Percentiles rank a stretch among this genome's conserved stretches.
These are phyloP conservation scores for Aspidapion aeneum DNA, from an alignment of 2,888 invertebrate species.

Conservation along the genomic window DNA sequence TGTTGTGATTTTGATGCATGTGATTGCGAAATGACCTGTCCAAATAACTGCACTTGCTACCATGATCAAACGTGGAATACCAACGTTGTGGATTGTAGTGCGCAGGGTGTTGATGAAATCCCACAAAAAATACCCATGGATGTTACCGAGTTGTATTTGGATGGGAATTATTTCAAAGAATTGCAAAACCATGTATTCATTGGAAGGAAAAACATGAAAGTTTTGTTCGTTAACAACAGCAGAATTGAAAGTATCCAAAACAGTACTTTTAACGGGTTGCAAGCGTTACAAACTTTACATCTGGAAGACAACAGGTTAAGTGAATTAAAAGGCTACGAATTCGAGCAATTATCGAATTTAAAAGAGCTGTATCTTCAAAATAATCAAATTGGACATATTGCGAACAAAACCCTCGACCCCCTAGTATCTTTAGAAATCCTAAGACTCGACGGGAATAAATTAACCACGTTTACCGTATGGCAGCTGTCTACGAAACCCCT, in stretches of 20 bases:
- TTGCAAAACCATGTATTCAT: slow-evolving; percentile 86
- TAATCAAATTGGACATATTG: slow-evolving; percentile 75
- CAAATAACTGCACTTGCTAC: slow-evolving; percentile 90
- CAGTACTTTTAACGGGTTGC: slow-evolving; percentile 84
- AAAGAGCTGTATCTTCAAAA: slow-evolving; percentile 84
- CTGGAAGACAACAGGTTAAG: slow-evolving; percentile 81
- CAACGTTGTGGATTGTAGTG: slow-evolving; percentile 88
- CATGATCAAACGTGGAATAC: slow-evolving; percentile 93
- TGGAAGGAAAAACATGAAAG: slow-evolving; percentile 84
- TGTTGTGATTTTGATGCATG: slow-evolving; percentile 96
- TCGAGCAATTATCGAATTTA: slow-evolving; percentile 74
- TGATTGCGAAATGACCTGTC: slow-evolving; percentile 96
- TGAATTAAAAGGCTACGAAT: slow-evolving; percentile 79
- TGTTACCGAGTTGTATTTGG: slow-evolving; percentile 88
- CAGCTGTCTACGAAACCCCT: slow-evolving; percentile 65
- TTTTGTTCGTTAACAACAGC: slow-evolving; percentile 81
- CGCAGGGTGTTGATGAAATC: slow-evolving; percentile 71
- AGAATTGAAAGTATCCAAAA: slow-evolving; percentile 83
- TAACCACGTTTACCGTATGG: slow-evolving; percentile 78
- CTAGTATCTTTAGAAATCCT: slow-evolving; percentile 75
- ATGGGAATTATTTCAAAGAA: slow-evolving; percentile 83
- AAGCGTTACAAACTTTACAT: slow-evolving; percentile 74
- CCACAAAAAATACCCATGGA: slow-evolving; percentile 91
- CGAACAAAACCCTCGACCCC: slow-evolving; percentile 75
- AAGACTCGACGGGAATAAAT: slow-evolving; percentile 78